phyloP scores from a whole-genome alignment of 2,888 invertebrate species.

The Ernsta delagoae region DNA sequence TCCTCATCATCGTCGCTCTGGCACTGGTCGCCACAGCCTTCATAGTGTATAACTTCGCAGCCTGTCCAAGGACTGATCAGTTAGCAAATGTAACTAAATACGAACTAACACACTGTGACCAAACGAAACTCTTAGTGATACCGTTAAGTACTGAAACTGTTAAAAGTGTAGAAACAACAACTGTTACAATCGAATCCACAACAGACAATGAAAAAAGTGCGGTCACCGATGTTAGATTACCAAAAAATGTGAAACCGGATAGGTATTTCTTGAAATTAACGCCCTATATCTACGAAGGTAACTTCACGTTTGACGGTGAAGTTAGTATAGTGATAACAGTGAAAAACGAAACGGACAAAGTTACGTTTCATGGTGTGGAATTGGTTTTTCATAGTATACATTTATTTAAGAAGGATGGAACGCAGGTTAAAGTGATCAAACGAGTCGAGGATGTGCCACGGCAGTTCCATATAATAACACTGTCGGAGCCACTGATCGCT shows the following conservation, averaged over 20 bases:
- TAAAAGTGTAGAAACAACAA: slow-evolving; percentile 68
- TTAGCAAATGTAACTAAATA: slow-evolving; percentile 76
- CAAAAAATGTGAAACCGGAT: slow-evolving; percentile 87
- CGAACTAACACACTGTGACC: slow-evolving; percentile 72
- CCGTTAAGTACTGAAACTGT: slow-evolving; percentile 71
- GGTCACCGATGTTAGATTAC: slow-evolving; percentile 87
- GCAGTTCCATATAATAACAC: slow-evolving; percentile 88
- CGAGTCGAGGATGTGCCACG: slow-evolving; percentile 84
- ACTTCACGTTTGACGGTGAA: slow-evolving; percentile 92
- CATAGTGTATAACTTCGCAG: slow-evolving; percentile 90
- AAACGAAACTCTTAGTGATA: slow-evolving; percentile 70
- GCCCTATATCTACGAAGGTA: slow-evolving; percentile 89
- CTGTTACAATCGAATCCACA: slow-evolving; percentile 46
- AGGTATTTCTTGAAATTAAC: slow-evolving; percentile 89
- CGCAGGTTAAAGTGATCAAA: slow-evolving; percentile 59
- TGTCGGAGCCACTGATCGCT: slow-evolving; percentile 83
- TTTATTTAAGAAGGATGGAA: slow-evolving; percentile 74
- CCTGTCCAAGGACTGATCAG: slow-evolving; percentile 84
- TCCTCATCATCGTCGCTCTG: slow-evolving; percentile 86
- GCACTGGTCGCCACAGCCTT: slow-evolving; percentile 89
- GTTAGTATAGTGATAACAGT: slow-evolving; percentile 87
- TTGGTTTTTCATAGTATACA: slow-evolving; percentile 86
- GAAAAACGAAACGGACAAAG: slow-evolving; percentile 85
- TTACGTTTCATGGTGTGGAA: slow-evolving; percentile 91
- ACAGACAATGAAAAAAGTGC: slow-evolving; percentile 49